Evolutionary conservation across 2,113 vertebrate species (phyloP).

Genomic region (Todiramphus saurophagus): DNA sequence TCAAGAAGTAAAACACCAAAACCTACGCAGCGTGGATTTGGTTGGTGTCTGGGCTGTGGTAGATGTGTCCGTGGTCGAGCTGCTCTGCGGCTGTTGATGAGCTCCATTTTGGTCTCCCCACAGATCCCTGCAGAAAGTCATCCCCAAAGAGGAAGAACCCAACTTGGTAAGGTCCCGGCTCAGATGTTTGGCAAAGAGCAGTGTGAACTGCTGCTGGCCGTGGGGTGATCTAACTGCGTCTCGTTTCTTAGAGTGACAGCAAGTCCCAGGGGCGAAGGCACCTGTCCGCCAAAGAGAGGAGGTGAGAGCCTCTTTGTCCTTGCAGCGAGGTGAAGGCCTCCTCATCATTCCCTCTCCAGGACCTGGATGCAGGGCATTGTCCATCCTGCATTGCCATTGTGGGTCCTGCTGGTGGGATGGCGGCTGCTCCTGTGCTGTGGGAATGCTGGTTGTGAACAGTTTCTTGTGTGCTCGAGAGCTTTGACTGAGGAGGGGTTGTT

Average conservation of each 20-base stretch:
- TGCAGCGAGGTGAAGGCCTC: neutral
- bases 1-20: neutral
- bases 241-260: constrained; percentile 72
- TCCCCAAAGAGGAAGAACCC: constrained; percentile 73
- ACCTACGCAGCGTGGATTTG: fast-evolving
- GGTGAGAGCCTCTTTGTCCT: constrained; percentile 73
- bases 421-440: neutral
- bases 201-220: neutral
- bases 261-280: constrained; percentile 84
- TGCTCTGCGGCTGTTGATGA: neutral
- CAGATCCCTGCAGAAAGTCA: constrained; percentile 68
- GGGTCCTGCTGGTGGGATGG: neutral
- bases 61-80: fast-evolving
- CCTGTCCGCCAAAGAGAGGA: constrained; percentile 91
- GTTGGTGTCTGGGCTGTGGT: fast-evolving
- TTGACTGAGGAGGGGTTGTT: neutral
- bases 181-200: neutral
- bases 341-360: neutral
- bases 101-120: neutral
- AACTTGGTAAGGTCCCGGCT: constrained; percentile 73
- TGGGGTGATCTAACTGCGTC: neutral
- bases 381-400: neutral
- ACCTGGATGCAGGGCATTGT: neutral
- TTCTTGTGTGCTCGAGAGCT: fast-evolving
- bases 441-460: neutral